Conservation (phyloP, 2,888 invertebrate genomes). For the Nomada ruficornis region DNA sequence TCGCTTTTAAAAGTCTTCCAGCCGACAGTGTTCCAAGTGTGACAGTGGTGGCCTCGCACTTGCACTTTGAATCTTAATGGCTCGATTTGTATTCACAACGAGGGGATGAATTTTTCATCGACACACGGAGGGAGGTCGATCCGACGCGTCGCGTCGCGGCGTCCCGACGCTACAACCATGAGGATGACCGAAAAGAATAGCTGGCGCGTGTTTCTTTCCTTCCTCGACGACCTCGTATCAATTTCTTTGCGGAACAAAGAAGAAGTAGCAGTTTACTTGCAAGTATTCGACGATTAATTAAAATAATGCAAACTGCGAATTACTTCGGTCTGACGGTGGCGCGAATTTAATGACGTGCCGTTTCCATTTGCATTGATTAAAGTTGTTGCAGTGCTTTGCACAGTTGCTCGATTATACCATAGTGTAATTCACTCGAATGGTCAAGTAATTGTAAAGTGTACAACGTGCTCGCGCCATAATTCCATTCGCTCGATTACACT, state of each 20-base stretch:
- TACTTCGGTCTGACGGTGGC: no score
- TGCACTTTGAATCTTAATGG: slow-evolving; percentile 76
- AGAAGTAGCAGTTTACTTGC: background rate
- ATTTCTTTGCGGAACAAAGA: background rate
- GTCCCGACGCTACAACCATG: slow-evolving; percentile 23
- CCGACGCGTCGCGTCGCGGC: slow-evolving; percentile 17
- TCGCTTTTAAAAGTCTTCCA: slow-evolving; percentile 11
- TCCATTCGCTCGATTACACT: slow-evolving; percentile 6
- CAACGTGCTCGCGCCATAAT: background rate
- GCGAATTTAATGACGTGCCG: no score
- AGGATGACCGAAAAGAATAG: slow-evolving; percentile 63
- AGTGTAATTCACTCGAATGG: background rate
- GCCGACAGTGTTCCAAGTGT: slow-evolving; percentile 30
- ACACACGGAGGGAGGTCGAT: slow-evolving; percentile 37
- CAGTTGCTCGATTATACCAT: background rate
- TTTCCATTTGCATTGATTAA: no score
- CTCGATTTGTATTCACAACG: slow-evolving; percentile 77
- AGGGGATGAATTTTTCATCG: slow-evolving; percentile 76
- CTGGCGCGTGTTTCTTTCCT: slow-evolving; percentile 10
- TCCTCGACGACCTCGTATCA: slow-evolving; percentile 7
- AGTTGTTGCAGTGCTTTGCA: no score
- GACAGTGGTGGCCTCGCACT: slow-evolving; percentile 35
- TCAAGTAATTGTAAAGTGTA: background rate
- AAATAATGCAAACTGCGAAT: no score
- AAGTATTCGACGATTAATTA: no score